Conservation (phyloP, 2,797 vertebrate genomes). For the Arnoldichthys spilopterus region DNA sequence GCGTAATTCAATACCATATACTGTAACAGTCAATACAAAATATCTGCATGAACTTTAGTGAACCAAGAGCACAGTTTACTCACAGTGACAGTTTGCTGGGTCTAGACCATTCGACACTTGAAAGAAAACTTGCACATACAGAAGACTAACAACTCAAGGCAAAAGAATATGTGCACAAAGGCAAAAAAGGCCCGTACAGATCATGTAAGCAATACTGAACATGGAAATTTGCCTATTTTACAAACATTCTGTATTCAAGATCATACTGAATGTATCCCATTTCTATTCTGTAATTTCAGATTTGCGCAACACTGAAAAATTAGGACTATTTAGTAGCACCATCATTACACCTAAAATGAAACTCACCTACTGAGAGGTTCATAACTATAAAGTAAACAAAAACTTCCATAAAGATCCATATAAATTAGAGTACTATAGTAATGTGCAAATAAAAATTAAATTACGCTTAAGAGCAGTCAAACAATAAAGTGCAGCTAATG, state of each 20-base stretch:
- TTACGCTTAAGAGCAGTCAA: constrained; percentile 62
- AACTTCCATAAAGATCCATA: constrained; percentile 50
- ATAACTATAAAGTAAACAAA: constrained; percentile 28
- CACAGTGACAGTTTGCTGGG: constrained; percentile 49
- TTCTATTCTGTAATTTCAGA: constrained; percentile 26
- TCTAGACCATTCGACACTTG: constrained; percentile 33
- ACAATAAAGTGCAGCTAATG: constrained; percentile 77
- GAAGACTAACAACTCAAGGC: constrained; percentile 52
- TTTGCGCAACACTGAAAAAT: constrained; percentile 55
- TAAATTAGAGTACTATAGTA: constrained; percentile 14
- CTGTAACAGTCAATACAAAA: constrained; percentile 44
- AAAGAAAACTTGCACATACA: constrained; percentile 56
- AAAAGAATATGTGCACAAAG: constrained; percentile 64
- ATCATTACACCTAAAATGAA: constrained; percentile 12
- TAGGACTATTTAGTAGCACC: constrained; percentile 42
- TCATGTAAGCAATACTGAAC: constrained; percentile 46
- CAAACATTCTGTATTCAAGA: constrained; percentile 44
- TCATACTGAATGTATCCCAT: neutral
- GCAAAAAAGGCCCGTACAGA: constrained; percentile 30
- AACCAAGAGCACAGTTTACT: constrained; percentile 42
- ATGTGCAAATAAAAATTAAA: constrained; percentile 78
- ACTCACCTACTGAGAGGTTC: neutral
- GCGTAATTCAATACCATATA: neutral
- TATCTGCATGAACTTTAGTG: constrained; percentile 22
- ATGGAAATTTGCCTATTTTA: constrained; percentile 39